These are phyloP conservation scores for Pachymerium ferrugineum DNA, from an alignment of 2,888 invertebrate species.

Conservation along the genomic window DNA sequence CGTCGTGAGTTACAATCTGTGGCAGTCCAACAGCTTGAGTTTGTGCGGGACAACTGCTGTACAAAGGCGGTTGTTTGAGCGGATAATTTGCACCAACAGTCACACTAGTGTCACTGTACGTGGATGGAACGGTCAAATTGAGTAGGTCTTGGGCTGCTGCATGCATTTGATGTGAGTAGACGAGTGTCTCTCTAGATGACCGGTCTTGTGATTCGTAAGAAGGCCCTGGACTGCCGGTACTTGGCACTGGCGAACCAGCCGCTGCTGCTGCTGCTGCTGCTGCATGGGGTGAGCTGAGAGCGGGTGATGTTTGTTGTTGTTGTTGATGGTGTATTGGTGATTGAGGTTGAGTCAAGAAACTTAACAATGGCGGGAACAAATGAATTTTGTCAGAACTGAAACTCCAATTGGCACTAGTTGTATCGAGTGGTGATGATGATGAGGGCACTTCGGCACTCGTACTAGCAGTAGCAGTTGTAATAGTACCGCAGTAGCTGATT, in stretches of 20 bases:
- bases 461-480: conserved; percentile 58
- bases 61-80: conserved; percentile 61
- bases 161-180: conserved; percentile 42
- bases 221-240: conserved; percentile 29
- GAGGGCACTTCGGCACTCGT: neutral
- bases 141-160: conserved; percentile 34
- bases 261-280: conserved; percentile 46
- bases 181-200: conserved; percentile 48
- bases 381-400: conserved; percentile 27
- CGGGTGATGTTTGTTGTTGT: conserved; percentile 41
- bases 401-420: neutral
- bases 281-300: neutral
- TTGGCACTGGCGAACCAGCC: conserved; percentile 53
- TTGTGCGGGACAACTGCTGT: conserved; percentile 52
- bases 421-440: neutral
- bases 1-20: conserved; percentile 32
- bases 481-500: conserved; percentile 61
- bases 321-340: conserved; percentile 56
- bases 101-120: conserved; percentile 8
- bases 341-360: conserved; percentile 38
- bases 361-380: conserved; percentile 33
- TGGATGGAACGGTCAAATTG: conserved; percentile 19
- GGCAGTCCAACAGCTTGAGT: neutral
- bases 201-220: conserved; percentile 41
- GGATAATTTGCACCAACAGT: conserved; percentile 49